Conservation (phyloP, 1,140 invertebrate species). For the Formica exsecta region DNA sequence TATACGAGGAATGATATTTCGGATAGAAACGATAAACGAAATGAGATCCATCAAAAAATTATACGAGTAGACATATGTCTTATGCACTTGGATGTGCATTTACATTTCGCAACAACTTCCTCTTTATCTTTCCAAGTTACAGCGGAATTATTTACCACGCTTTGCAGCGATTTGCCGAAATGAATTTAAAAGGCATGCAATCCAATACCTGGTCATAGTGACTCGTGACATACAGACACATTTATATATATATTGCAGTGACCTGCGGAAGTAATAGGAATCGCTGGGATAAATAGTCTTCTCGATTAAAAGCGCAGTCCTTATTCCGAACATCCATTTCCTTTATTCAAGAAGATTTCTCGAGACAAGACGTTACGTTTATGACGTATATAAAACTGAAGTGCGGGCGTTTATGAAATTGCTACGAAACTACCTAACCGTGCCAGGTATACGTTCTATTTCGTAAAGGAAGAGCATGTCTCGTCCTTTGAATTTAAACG, state of each 20-base stretch:
- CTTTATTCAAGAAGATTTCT: slow-evolving; percentile 49
- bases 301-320: background rate
- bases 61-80: background rate
- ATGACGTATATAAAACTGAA: slow-evolving; percentile 49
- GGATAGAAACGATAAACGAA: background rate
- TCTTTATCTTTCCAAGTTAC: slow-evolving; percentile 12
- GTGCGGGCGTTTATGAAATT: slow-evolving; percentile 41
- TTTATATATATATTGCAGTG: background rate
- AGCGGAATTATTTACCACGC: background rate
- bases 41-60: background rate
- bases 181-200: slow-evolving; percentile 2
- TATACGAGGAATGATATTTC: background rate
- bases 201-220: background rate
- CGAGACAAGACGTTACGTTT: slow-evolving; percentile 47
- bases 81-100: background rate
- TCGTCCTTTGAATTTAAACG: slow-evolving; percentile 20
- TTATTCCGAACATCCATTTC: background rate
- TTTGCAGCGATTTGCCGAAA: slow-evolving; percentile 12
- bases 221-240: background rate
- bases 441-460: slow-evolving; percentile 35
- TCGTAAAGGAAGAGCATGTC: slow-evolving; percentile 18
- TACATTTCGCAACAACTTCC: slow-evolving; percentile 16
- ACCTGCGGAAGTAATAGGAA: background rate
- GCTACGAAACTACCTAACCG: background rate
- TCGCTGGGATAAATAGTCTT: slow-evolving; percentile 34